Base-by-base conservation (phyloP, 2,113 vertebrate species). In the Platycercus adscitus region DNA sequence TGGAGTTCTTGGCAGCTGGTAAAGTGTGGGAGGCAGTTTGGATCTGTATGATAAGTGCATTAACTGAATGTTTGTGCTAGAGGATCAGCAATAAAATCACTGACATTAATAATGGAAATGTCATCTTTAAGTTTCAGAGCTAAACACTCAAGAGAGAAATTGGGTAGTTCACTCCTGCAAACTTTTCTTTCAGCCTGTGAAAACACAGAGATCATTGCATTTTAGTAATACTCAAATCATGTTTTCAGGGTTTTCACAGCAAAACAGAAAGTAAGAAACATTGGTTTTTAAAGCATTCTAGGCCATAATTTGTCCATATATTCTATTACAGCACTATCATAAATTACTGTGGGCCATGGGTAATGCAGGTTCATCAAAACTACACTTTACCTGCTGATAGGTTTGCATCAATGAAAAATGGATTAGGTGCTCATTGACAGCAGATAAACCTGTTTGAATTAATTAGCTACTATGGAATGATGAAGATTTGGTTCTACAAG, bases 1-100 rank as follows among this genome's bases (percentile, higher is more conserved):
- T 86, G n/a, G 44, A 91, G 43, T 6, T 90, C 93, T 88, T 91
- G 95, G 77, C 90, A 95, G 72, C 76, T 95, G 60, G 50, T 64
- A 41, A 88, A 64, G 80, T 1, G 9, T 86, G 52, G 88, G 88
- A 94, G 60, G 47, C 31, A 95, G 65, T 68, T 86, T 91, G 82
- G 80, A 92, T 86, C 14, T 33, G 31, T 52, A 83, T 0, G 1
- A 21, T 79, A 94, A 88, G 31, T 69, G 24, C 50, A 89, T 91
- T 88, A 93, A 80, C 64, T 72, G 71, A 91, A 70, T 87, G 58
- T 89, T 94, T 96, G 78, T 70, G 37, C 79, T 84, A 84, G 39
- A 81, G 29, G 39, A 86, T 78, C 90, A 90, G 60, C 82, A 95
- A 81, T 64, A 81, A 92, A 83, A 81, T 44, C 69, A 46, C 50